Evolutionary conservation across 2,888 invertebrate species (phyloP), one percentile per base, ranked within the genome.

Genomic region (Actias luna): DNA sequence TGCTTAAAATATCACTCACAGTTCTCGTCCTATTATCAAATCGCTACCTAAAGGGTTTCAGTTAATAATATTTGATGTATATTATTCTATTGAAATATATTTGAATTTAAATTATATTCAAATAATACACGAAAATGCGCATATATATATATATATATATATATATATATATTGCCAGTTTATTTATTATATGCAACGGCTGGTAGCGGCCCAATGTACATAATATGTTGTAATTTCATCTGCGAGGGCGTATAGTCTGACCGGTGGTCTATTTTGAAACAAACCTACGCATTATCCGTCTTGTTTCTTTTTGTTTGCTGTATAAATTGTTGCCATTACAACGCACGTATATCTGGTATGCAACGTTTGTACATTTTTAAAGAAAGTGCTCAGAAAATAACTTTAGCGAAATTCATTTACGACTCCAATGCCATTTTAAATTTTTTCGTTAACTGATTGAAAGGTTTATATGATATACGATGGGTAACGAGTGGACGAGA

Each of bases 291-390:
- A 81, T 78, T 70, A 69, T 69, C 61, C 70, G 84, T 83, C 83
- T 85, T 80, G 78, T 77, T 76, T 82, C 79, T 87, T 83, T 87
- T 87, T 86, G 81, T 84, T 82, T 77, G 76, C 76, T 68, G 73
- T 77, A 84, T 82, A 83, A 81, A 85, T 84, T 79, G 74, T 75
- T 79, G 74, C 75, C 78, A 79, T 82, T 83, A 77, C 74, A 75
- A 77, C 78, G 72, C 75, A 77, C 72, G 72, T 73, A 74, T 71
- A 82, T 83, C 83, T 83, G 77, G 73, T 73, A 75, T 70, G 74
- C 71, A 72, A 71, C 73, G 72, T 68, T 63, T 60, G 69, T 73
- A 74, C 70, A 78, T 75, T 74, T 78, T 74, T 76, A 74, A 77
- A 72, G 71, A 73, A 63, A 67, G 36, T 29, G 61, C 25, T 61